Percentiles rank a stretch among this genome's conserved stretches.
Evolutionary conservation across 2,113 vertebrate species (phyloP).

Genomic region (Centropristis striata): DNA sequence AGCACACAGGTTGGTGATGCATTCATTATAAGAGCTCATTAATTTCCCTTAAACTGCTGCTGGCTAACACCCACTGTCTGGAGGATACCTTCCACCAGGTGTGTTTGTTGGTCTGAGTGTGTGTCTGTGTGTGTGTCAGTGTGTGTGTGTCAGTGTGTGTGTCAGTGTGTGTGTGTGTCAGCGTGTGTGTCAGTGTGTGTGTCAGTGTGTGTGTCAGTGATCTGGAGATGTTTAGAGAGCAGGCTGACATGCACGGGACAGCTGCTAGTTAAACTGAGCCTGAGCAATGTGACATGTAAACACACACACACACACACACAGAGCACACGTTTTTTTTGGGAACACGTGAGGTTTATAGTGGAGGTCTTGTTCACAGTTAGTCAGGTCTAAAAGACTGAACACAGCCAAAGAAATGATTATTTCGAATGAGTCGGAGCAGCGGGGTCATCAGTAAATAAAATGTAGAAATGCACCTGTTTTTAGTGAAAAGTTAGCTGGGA

Average conservation of each 20-base stretch:
- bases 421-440: too few relatives aligned
- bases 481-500: too few relatives aligned
- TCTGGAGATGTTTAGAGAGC: constrained; percentile 13
- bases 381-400: background rate
- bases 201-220: constrained; percentile 27
- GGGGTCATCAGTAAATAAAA: too few relatives aligned
- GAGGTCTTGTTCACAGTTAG: background rate
- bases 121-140: constrained; percentile 13
- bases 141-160: background rate
- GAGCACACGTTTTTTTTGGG: constrained; percentile 3
- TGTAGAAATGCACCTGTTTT: too few relatives aligned
- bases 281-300: constrained; percentile 42
- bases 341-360: constrained; percentile 8
- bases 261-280: constrained; percentile 62
- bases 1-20: constrained; percentile 64
- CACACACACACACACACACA: constrained; percentile 16
- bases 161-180: constrained; percentile 20
- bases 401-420: too few relatives aligned
- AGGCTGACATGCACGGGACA: constrained; percentile 48
- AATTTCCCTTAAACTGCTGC: constrained; percentile 74
- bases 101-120: constrained; percentile 5
- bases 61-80: constrained; percentile 60
- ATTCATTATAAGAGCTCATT: constrained; percentile 73
- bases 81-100: constrained; percentile 39
- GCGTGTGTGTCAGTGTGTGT: background rate